Evolutionary conservation across 2,797 vertebrate species (phyloP).

Genomic region (Oreonectes daqikongensis): DNA sequence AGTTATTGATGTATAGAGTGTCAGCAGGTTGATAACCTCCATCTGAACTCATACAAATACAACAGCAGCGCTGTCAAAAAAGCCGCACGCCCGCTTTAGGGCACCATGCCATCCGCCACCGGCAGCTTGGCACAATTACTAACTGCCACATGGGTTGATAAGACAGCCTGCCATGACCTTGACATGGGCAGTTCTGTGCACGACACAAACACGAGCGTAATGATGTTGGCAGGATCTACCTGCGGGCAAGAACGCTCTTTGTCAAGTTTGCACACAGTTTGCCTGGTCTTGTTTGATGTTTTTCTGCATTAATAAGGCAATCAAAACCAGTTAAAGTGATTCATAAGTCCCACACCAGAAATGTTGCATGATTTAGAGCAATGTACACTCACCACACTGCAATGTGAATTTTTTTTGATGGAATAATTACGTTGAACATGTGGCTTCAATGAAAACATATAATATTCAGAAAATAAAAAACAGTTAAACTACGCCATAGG

Average conservation of each 20-base stretch:
- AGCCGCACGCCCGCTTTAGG: constrained; percentile 17
- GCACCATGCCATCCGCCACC: constrained; percentile 40
- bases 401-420: constrained; percentile 6
- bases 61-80: not conserved
- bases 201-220: constrained; percentile 22
- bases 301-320: constrained; percentile 11
- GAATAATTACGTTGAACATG: constrained; percentile 27
- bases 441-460: constrained; percentile 27
- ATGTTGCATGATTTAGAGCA: constrained; percentile 2
- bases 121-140: constrained; percentile 43
- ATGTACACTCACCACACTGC: not conserved
- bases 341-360: constrained; percentile 5
- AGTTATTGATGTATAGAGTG: constrained; percentile 8
- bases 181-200: constrained; percentile 29
- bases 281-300: constrained; percentile 5
- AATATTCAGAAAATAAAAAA: constrained; percentile 28
- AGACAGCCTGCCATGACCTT: constrained; percentile 42
- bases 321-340: constrained; percentile 17
- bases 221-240: constrained; percentile 35
- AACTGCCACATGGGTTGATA: constrained; percentile 16
- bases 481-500: not conserved
- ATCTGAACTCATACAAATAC: constrained; percentile 36
- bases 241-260: constrained; percentile 15
- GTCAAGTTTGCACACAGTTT: constrained; percentile 6
- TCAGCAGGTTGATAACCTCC: constrained; percentile 17